Evolutionary conservation across 1,140 invertebrate genomes (phyloP).

Genomic region (Papilio helenus): DNA sequence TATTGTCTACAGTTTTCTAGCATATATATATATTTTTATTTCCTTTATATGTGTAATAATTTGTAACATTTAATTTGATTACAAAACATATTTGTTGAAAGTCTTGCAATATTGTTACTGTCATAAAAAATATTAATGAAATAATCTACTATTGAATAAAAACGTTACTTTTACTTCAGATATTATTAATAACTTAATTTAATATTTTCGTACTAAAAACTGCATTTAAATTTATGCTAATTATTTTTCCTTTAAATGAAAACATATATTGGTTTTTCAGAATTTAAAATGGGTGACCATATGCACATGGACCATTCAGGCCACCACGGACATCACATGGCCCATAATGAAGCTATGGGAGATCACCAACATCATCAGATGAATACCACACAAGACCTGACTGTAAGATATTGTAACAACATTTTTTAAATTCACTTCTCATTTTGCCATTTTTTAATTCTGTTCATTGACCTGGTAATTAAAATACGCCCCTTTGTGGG

Average conservation of each 20-base stretch:
- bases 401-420: conserved; percentile 10
- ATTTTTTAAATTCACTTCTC: conserved; percentile 9
- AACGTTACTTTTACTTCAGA: neutral
- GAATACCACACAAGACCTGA: conserved; percentile 32
- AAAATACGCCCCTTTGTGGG: too few species aligned
- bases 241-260: neutral
- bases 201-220: too few species aligned
- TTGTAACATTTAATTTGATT: neutral
- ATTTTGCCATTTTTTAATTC: neutral
- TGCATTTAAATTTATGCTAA: neutral
- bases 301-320: conserved; percentile 55
- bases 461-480: neutral
- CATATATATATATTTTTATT: neutral
- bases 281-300: conserved; percentile 48
- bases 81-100: neutral
- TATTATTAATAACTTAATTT: too few species aligned
- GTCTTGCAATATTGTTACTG: neutral
- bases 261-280: conserved; percentile 3
- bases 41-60: neutral
- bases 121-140: neutral
- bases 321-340: conserved; percentile 47
- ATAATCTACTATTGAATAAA: neutral
- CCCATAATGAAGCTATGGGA: conserved; percentile 48
- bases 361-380: conserved; percentile 32
- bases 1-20: neutral